Evolutionary conservation across 2,113 vertebrate species (phyloP), one percentile per base, ranked within the genome.

Genomic region (Notiomystis cincta): DNA sequence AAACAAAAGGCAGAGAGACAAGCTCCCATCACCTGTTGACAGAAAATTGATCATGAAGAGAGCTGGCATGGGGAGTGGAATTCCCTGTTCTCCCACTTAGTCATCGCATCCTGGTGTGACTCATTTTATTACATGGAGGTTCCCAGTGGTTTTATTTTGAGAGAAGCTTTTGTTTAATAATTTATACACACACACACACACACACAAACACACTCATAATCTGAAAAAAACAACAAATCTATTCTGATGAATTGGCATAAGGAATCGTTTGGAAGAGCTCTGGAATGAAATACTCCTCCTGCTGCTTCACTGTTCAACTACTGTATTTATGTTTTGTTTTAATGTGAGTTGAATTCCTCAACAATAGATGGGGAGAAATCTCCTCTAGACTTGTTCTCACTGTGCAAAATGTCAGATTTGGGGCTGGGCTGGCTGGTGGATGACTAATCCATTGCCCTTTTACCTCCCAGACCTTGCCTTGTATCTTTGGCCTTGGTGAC

Each of bases 11-110:
- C 95, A 93, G 98, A 97, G 98, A 97, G 97, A 95, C 96, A 83
- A 97, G 96, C 97, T 96, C 82, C 97, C 96, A 93, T 98, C 98
- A 98, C 98, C 97, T 99, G 98, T 98, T 96, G 91, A 98, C 98
- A 98, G 98, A 97, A 97, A 98, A 98, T 95, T 97, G 98, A 98
- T 98, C 98, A 95, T 98, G 95, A 97, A 96, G 94, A 93, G 94
- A 96, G 89, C 96, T 98, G 98, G 98, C 98, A 93, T 84, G 79
- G 82, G 88, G 72, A 93, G 85, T 98, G 98, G 99, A 99, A 99
- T 98, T 98, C 98, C 99, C 98, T 98, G 56, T 96, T 96, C 97
- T 98, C 97, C 90, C 98, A 97, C 98, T 99, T 98, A 99, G 98
- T 99, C 98, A 99, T 98, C 98, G 48, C 64, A 98, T 97, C 98